phyloP scores from a whole-genome alignment of 2,888 invertebrate genomes.

The Agelastica alni region DNA sequence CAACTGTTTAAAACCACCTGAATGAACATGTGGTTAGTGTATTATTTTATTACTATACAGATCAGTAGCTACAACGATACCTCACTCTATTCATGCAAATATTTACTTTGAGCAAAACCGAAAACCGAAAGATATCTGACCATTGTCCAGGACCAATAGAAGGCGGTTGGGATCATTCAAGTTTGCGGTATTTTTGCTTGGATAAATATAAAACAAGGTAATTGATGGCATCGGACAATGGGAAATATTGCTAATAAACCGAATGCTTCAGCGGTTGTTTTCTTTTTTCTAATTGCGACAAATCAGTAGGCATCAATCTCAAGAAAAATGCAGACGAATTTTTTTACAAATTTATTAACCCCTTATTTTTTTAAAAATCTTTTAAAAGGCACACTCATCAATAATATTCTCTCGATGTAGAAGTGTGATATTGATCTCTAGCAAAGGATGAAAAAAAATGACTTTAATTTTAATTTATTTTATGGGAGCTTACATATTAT shows the following conservation, averaged over 20 bases:
- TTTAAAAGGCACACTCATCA: too few relatives aligned
- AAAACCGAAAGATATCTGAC: constrained; percentile 22
- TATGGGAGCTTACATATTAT: too few relatives aligned
- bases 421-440: too few relatives aligned
- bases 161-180: constrained; percentile 19
- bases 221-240: constrained; percentile 11
- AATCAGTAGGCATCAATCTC: not conserved
- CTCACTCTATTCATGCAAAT: constrained; percentile 31
- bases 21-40: constrained; percentile 15
- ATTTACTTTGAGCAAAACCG: constrained; percentile 29
- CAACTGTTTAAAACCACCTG: constrained; percentile 2
- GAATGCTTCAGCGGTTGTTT: constrained; percentile 5
- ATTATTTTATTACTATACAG: constrained; percentile 17
- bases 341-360: too few relatives aligned
- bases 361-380: too few relatives aligned
- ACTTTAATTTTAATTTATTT: too few relatives aligned
- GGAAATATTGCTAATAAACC: constrained; percentile 19
- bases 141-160: constrained; percentile 1
- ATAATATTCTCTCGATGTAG: too few relatives aligned
- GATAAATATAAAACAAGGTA: constrained; percentile 21
- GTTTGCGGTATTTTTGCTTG: constrained; percentile 22
- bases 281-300: not conserved
- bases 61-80: constrained; percentile 22
- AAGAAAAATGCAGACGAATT: too few relatives aligned
- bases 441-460: too few relatives aligned